phyloP scores from a whole-genome alignment of 2,113 vertebrate genomes.

The Collichthys lucidus region DNA sequence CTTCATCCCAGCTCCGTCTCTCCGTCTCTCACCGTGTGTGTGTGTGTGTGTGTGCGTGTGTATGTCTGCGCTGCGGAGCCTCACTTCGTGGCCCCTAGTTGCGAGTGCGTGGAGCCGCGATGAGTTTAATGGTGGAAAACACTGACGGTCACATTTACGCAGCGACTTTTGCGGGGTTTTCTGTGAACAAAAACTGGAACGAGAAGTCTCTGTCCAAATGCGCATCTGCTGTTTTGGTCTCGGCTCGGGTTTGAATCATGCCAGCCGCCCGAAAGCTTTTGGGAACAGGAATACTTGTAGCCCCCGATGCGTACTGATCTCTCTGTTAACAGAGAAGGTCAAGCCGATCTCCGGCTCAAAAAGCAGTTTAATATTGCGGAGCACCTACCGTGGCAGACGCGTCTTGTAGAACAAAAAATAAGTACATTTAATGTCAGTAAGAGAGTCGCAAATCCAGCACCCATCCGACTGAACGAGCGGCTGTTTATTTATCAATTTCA shows the following conservation, averaged over 20 bases:
- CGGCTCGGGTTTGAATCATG: constrained; percentile 7
- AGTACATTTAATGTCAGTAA: neutral
- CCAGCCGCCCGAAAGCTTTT: constrained; percentile 11
- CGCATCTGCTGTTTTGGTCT: constrained; percentile 34
- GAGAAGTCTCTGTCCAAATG: constrained; percentile 29
- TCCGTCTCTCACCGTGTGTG: neutral
- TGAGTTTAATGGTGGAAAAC: constrained; percentile 19
- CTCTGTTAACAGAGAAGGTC: constrained; percentile 4
- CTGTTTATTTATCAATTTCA: constrained; percentile 15
- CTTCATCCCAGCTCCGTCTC: constrained; percentile 37
- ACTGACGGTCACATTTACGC: constrained; percentile 51
- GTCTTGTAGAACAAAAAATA: neutral
- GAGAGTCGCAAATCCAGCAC: constrained; percentile 8
- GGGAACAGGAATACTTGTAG: constrained; percentile 16
- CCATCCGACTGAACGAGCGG: constrained; percentile 6
- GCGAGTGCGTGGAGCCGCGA: constrained; percentile 19
- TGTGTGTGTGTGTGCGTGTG: constrained; percentile 19
- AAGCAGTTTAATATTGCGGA: neutral
- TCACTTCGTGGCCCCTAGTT: constrained; percentile 11
- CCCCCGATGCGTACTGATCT: constrained; percentile 3
- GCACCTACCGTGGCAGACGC: neutral
- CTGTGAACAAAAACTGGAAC: constrained; percentile 5
- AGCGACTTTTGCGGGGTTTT: constrained; percentile 16
- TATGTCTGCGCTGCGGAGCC: constrained; percentile 25
- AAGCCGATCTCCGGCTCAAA: neutral